These are phyloP conservation scores for Mylabris sibirica DNA, from an alignment of 2,888 invertebrate species.

Conservation along the genomic window DNA sequence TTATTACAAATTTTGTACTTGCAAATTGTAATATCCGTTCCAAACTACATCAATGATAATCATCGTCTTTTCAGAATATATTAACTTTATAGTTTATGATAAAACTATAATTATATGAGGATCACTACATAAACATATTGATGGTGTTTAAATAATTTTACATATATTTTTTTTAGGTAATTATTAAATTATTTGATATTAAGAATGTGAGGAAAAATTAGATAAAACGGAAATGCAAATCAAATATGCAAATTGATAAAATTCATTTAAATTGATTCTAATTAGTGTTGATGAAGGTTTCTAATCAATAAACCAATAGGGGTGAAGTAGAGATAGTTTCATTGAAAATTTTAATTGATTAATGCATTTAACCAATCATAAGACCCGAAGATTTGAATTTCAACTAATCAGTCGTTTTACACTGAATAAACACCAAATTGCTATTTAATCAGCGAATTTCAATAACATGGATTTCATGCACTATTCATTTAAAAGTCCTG, in stretches of 20 bases:
- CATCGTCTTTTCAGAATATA: slow-evolving; percentile 11
- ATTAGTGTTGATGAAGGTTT: slow-evolving; percentile 22
- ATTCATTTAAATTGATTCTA: slow-evolving; percentile 30
- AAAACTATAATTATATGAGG: slow-evolving; percentile 21
- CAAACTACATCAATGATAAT: slow-evolving; percentile 18
- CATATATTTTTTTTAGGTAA: background rate
- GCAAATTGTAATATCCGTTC: slow-evolving; percentile 30
- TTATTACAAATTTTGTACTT: slow-evolving; percentile 30
- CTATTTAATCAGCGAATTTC: too few relatives aligned
- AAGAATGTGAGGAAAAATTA: background rate
- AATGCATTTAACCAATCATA: too few relatives aligned
- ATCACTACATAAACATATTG: slow-evolving; percentile 28
- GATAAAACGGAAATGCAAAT: slow-evolving; percentile 24
- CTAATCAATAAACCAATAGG: background rate
- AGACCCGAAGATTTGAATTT: too few relatives aligned
- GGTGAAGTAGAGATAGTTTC: background rate
- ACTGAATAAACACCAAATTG: too few relatives aligned
- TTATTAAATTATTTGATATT: background rate
- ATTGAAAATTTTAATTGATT: too few relatives aligned
- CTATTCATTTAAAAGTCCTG: too few relatives aligned
- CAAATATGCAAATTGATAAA: slow-evolving; percentile 30
- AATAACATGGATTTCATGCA: too few relatives aligned
- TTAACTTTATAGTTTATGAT: slow-evolving; percentile 6
- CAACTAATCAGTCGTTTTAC: too few relatives aligned
- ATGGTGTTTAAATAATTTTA: background rate